These are phyloP conservation scores for Drosophila malerkotliana DNA, from an alignment of 1,140 invertebrate species.

Conservation along the genomic window DNA sequence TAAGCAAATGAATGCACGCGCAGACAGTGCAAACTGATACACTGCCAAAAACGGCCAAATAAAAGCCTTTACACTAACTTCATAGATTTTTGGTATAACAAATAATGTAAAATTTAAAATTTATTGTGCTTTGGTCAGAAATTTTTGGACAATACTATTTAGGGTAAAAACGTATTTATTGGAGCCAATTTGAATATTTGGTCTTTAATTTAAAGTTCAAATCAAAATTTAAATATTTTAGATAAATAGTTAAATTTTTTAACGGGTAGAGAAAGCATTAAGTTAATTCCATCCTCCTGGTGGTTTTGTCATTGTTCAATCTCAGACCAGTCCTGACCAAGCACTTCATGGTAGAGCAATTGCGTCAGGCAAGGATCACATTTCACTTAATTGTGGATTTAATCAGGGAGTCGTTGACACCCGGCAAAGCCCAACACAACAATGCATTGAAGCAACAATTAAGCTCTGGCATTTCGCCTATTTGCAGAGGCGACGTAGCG, in stretches of 20 bases:
- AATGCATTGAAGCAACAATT: conserved; percentile 27
- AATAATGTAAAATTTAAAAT: too few species aligned
- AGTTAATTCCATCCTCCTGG: not conserved
- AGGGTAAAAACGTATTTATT: too few species aligned
- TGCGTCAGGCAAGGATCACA: conserved; percentile 25
- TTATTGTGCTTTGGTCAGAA: too few species aligned
- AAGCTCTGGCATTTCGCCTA: conserved; percentile 39
- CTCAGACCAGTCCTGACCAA: conserved; percentile 10
- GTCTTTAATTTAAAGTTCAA: too few species aligned
- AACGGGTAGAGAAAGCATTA: conserved; percentile 5
- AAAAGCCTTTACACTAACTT: not conserved
- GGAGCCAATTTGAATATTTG: too few species aligned
- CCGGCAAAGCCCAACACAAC: conserved; percentile 1
- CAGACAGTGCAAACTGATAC: conserved; percentile 12
- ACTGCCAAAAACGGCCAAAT: not conserved
- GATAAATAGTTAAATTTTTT: not conserved
- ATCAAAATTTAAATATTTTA: not conserved
- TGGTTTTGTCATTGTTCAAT: conserved; percentile 30
- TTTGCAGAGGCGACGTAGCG: conserved; percentile 27
- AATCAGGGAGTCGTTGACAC: conserved; percentile 69
- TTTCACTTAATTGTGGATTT: conserved; percentile 69
- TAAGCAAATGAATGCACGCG: conserved; percentile 63
- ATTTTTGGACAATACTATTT: too few species aligned
- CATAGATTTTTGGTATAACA: not conserved
- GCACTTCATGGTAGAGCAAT: conserved; percentile 39